phyloP scores from a whole-genome alignment of 2,888 invertebrate genomes.

The Hedya salicella region DNA sequence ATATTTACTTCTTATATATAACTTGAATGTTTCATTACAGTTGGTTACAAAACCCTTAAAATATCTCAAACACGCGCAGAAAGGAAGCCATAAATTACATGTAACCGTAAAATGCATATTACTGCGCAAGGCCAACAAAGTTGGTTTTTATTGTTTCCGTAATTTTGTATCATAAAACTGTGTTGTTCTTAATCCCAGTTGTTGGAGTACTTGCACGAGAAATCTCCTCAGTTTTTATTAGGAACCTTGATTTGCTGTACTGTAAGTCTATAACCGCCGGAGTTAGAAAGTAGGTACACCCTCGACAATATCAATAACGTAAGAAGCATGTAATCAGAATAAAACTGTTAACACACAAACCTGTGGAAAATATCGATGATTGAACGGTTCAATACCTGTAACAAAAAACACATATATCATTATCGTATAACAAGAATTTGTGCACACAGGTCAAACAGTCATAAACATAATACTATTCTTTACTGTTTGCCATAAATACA shows the following conservation, averaged over 20 bases:
- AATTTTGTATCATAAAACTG: constrained; percentile 21
- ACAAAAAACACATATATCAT: neutral
- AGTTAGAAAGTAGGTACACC: no score
- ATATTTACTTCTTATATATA: no score
- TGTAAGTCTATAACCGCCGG: no score
- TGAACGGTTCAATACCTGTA: neutral
- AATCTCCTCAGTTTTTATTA: no score
- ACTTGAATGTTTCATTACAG: neutral
- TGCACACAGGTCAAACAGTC: no score
- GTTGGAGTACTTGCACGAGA: neutral
- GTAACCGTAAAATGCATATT: constrained; percentile 25
- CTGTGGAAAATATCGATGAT: neutral
- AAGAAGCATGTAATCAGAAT: no score
- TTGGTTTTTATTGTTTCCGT: constrained; percentile 27
- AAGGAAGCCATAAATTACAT: constrained; percentile 17
- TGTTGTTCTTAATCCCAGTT: neutral
- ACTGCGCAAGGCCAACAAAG: constrained; percentile 23
- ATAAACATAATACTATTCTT: no score
- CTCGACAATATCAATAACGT: no score
- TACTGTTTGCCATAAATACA: no score
- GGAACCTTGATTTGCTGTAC: no score
- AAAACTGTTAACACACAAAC: neutral
- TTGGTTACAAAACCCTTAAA: constrained; percentile 4
- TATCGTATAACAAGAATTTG: no score
- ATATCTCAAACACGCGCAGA: constrained; percentile 11